Percentiles rank a stretch among this genome's conserved stretches.
Evolutionary conservation across 2,113 vertebrate species (phyloP).

Genomic region (Delphinus delphis): DNA sequence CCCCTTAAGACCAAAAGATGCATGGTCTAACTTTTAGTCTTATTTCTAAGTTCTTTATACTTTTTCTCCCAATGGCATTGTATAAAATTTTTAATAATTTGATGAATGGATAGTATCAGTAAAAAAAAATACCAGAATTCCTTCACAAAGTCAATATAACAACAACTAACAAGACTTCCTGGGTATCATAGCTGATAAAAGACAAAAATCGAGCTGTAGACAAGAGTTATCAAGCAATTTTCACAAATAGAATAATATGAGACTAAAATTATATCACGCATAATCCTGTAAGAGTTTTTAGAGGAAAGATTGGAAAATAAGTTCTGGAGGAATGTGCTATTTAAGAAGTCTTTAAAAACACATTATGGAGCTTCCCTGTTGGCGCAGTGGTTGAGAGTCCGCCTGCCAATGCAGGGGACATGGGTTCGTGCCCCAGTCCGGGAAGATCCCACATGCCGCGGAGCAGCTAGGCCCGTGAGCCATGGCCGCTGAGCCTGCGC

Average conservation of each 20-base stretch:
- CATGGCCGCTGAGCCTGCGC: too few species aligned
- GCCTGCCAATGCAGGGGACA: too few species aligned
- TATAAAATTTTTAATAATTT: slow-evolving; percentile 14
- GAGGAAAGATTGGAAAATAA: background rate
- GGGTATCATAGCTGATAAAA: background rate
- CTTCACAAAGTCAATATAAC: background rate
- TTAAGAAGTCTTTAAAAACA: background rate
- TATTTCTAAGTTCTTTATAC: background rate
- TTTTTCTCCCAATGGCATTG: background rate
- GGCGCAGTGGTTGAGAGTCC: too few species aligned
- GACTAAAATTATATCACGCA: background rate
- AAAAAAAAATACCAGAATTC: background rate
- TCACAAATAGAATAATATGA: background rate
- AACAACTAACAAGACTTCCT: background rate
- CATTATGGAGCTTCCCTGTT: background rate
- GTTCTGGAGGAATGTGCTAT: background rate
- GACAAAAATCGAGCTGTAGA: fast-evolving
- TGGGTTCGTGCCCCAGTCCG: too few species aligned
- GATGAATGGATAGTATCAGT: background rate
- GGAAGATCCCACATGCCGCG: too few species aligned
- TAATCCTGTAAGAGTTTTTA: background rate
- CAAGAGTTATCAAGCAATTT: background rate
- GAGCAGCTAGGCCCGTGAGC: too few species aligned
- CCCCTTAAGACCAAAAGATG: background rate
- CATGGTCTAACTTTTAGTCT: fast-evolving